phyloP scores from a whole-genome alignment of 2,888 invertebrate species.

The Ypsolopha scabrella region DNA sequence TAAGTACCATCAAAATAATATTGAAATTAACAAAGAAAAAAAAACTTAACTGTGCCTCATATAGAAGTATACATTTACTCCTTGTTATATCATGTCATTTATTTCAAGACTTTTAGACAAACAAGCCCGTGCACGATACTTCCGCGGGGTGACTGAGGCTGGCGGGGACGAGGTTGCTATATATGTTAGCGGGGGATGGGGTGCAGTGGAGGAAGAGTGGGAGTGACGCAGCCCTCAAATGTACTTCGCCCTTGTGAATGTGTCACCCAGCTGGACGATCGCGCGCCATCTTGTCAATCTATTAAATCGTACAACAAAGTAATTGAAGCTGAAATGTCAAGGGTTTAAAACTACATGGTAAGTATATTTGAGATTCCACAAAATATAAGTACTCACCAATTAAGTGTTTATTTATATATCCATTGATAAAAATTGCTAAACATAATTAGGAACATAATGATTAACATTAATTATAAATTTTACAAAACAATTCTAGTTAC shows the following conservation, averaged over 20 bases:
- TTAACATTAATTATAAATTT: constrained; percentile 14
- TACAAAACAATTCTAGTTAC: neutral
- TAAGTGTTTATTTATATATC: neutral
- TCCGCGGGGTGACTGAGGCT: too few relatives aligned
- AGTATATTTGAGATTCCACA: constrained; percentile 15
- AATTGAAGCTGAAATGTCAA: constrained; percentile 10
- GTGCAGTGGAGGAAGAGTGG: too few relatives aligned
- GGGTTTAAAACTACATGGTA: constrained; percentile 9
- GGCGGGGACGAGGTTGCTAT: too few relatives aligned
- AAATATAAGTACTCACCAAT: neutral
- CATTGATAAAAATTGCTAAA: neutral
- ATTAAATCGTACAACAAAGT: constrained; percentile 1
- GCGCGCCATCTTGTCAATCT: too few relatives aligned
- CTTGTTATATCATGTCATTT: neutral
- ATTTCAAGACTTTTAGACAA: neutral
- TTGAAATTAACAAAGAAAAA: constrained; percentile 10
- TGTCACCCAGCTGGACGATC: too few relatives aligned
- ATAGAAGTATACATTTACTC: neutral
- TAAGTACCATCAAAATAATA: constrained; percentile 38
- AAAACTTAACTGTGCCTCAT: constrained; percentile 13
- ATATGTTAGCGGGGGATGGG: too few relatives aligned
- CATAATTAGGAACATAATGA: constrained; percentile 18
- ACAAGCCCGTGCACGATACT: too few relatives aligned
- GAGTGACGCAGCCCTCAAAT: too few relatives aligned
- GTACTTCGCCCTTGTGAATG: too few relatives aligned